A percentile compares a stretch with the other conserved stretches of the same genome.
Evolutionary conservation across 2,113 vertebrate species (phyloP).

Genomic region (Nymphicus hollandicus): DNA sequence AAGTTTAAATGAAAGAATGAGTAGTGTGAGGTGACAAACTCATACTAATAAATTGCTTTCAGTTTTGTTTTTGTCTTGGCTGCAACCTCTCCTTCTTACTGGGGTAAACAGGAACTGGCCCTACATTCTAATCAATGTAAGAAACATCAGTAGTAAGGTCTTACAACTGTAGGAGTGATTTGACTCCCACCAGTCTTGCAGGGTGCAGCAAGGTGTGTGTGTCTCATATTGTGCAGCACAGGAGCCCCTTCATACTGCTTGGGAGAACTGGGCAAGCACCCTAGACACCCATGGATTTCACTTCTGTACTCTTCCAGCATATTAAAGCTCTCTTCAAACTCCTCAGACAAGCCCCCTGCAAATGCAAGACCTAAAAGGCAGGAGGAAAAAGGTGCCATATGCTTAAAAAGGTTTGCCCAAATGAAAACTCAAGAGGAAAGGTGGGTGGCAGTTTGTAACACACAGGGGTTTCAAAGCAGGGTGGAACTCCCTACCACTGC

Average conservation of each 20-base stretch:
- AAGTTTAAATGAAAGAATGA: not conserved
- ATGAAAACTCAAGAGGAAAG: not conserved
- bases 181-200: not conserved
- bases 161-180: not conserved
- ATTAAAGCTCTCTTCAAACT: not conserved
- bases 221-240: not conserved
- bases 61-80: not conserved
- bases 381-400: not conserved
- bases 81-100: not conserved
- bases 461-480: not conserved
- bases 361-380: not conserved
- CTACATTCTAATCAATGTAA: not conserved
- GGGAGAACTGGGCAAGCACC: not conserved
- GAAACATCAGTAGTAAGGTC: not conserved
- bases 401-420: not conserved
- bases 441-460: not conserved
- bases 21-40: not conserved
- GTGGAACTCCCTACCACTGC: not conserved
- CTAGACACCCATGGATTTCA: not conserved
- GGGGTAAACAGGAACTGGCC: not conserved
- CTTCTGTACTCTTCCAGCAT: too few species aligned
- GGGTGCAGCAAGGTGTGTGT: rapidly evolving
- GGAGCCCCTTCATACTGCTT: not conserved
- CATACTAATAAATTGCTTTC: not conserved
- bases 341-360: not conserved